Evolutionary conservation across 2,888 invertebrate genomes (phyloP).

Genomic region (Pachycephus smyrnensis): DNA sequence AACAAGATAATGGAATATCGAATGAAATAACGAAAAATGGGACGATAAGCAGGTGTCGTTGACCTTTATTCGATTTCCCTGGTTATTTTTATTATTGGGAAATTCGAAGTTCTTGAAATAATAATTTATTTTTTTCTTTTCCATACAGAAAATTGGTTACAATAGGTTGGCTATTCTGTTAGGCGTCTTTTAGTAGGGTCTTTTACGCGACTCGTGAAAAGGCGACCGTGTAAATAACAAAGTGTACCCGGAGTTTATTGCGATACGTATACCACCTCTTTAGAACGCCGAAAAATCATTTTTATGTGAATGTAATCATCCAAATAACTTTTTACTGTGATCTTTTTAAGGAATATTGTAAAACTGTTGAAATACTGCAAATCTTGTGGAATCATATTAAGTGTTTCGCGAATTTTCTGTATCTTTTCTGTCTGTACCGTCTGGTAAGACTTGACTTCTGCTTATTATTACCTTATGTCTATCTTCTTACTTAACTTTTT

Average conservation of each 20-base stretch:
- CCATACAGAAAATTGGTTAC: not conserved
- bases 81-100: not conserved
- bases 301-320: not conserved
- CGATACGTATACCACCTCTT: not conserved
- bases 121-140: not conserved
- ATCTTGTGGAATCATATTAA: not conserved
- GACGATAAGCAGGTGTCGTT: not conserved
- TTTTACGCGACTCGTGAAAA: not conserved
- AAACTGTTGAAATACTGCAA: not conserved
- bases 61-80: not conserved
- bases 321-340: not conserved
- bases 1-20: not conserved
- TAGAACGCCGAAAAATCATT: not conserved
- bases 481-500: not conserved
- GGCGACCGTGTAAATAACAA: not conserved
- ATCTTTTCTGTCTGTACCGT: constrained; percentile 68
- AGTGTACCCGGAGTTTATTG: not conserved
- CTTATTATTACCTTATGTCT: not conserved
- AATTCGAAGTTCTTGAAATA: no score
- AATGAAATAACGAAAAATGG: not conserved
- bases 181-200: not conserved
- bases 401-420: constrained; percentile 61
- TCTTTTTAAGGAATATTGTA: not conserved
- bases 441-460: constrained; percentile 2
- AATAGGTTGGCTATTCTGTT: not conserved